Percentiles rank a stretch among this genome's conserved stretches.
These are phyloP conservation scores for Zaprionus obscuricornis DNA, from an alignment of 2,888 invertebrate species.

Conservation along the genomic window DNA sequence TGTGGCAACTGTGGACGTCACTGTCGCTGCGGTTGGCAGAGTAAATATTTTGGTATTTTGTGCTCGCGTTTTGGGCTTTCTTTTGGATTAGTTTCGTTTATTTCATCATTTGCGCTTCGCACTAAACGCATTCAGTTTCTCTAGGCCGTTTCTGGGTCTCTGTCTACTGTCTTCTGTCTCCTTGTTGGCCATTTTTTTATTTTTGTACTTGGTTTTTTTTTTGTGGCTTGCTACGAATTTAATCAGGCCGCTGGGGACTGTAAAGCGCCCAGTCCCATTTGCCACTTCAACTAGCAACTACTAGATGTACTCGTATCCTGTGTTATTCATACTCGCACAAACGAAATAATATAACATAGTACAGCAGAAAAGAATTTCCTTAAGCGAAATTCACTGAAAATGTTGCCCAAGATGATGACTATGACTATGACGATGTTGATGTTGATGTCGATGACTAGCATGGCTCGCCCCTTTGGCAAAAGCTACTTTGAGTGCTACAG, in stretches of 20 bases:
- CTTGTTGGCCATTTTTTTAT: slow-evolving; percentile 14
- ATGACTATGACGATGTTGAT: too few species aligned
- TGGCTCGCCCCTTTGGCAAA: background rate
- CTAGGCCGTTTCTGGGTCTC: background rate
- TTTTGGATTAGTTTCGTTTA: slow-evolving; percentile 77
- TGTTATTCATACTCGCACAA: slow-evolving; percentile 28
- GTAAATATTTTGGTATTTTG: slow-evolving; percentile 72
- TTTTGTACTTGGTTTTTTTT: slow-evolving; percentile 35
- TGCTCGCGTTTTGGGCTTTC: slow-evolving; percentile 64
- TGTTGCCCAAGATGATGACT: slow-evolving; percentile 67
- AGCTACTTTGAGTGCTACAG: too few species aligned
- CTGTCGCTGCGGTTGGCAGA: slow-evolving; percentile 56
- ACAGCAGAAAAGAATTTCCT: slow-evolving; percentile 58
- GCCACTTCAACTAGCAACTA: background rate
- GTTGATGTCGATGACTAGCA: slow-evolving; percentile 67
- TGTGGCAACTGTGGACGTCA: slow-evolving; percentile 43
- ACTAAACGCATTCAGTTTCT: slow-evolving; percentile 72
- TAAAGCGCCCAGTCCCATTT: slow-evolving; percentile 55
- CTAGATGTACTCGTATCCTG: slow-evolving; percentile 34
- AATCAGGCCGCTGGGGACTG: slow-evolving; percentile 78
- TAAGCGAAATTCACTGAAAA: slow-evolving; percentile 61
- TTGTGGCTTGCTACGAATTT: slow-evolving; percentile 53
- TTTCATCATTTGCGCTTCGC: slow-evolving; percentile 72
- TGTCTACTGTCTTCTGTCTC: slow-evolving; percentile 12
- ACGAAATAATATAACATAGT: slow-evolving; percentile 11